Evolutionary conservation across 2,888 invertebrate genomes (phyloP), one percentile per base, ranked within the genome.

Genomic region (Hirtodrosophila confusa): DNA sequence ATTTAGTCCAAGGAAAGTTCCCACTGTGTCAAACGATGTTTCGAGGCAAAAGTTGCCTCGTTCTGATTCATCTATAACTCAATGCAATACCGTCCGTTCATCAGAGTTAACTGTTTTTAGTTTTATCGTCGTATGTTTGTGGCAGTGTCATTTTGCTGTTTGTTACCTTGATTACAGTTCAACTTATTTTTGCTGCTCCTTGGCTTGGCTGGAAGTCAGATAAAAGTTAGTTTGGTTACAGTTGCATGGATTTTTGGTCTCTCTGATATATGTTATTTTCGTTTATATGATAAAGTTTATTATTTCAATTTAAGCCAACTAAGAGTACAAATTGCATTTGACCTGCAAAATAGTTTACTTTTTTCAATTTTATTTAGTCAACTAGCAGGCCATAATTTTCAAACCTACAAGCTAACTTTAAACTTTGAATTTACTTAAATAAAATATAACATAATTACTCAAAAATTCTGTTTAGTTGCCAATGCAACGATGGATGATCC

Each of bases 161-260:
- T 72, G 68, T 69, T 62, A 57, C 72, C 60, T 69, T 66, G 64
- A 73, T 77, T 69, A 56, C 36, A 67, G 62, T 40, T 69, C 24
- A 80, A 61, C 57, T 67, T 62, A 56, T 62, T 67, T 64, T 39
- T 7, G 4, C 27, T 17, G 7, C 12, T 35, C 9, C n/a, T 49
- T 48, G 29, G 39, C 24, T 12, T 23, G 11, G 11, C 17, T 17
- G 8, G 10, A 12, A 40, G 24, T 61, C 55, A 35, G 33, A 47
- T 44, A 51, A 54, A 78, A 74, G 39, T 74, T 68, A 11, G 33
- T 50, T 57, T 61, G 8, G 31, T 29, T 47, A 39, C 33, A 47
- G 11, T 44, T 66, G 40, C 37, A 11, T 12, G 3, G 10, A 33
- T 47, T 53, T 53, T 55, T 57, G 56, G 45, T 29, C 54, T 58